These are phyloP conservation scores for Helicolenus hilgendorfi DNA, from an alignment of 2,797 vertebrate genomes.

Conservation along the genomic window DNA sequence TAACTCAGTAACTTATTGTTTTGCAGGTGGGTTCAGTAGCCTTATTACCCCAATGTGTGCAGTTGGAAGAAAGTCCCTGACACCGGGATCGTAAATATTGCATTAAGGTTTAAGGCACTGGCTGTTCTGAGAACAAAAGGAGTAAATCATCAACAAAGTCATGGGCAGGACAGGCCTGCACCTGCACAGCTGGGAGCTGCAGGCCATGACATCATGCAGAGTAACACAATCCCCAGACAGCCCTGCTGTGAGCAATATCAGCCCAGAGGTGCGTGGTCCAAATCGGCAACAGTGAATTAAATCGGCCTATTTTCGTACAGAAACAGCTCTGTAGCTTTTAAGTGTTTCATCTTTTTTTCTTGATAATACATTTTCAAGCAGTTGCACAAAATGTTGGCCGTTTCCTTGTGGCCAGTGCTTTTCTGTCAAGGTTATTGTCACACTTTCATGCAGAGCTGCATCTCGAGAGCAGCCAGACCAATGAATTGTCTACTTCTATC, in stretches of 20 bases:
- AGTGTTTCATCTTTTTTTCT: neutral
- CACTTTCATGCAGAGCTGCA: conserved; percentile 45
- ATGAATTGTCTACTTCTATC: conserved; percentile 51
- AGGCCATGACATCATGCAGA: conserved; percentile 63
- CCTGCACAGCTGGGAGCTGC: conserved; percentile 66
- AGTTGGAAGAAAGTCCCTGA: conserved; percentile 47
- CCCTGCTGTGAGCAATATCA: conserved; percentile 37
- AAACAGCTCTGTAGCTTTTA: neutral
- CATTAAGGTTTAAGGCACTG: conserved; percentile 44
- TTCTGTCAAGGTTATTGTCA: conserved; percentile 55
- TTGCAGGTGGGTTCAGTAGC: conserved; percentile 6
- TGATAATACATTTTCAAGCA: conserved; percentile 15
- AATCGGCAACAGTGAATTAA: neutral
- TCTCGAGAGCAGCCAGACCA: conserved; percentile 54
- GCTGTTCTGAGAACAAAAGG: conserved; percentile 61
- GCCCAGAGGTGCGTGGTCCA: conserved; percentile 3
- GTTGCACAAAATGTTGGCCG: neutral
- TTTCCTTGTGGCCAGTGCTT: conserved; percentile 28
- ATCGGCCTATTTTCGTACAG: neutral
- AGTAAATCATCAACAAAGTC: conserved; percentile 79
- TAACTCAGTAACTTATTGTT: neutral
- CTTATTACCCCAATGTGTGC: conserved; percentile 9
- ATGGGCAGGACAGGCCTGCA: conserved; percentile 70
- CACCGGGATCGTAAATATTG: conserved; percentile 52
- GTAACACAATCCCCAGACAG: conserved; percentile 51